phyloP scores from a whole-genome alignment of 2,888 invertebrate species.

The Pseudeuparius sepicola region DNA sequence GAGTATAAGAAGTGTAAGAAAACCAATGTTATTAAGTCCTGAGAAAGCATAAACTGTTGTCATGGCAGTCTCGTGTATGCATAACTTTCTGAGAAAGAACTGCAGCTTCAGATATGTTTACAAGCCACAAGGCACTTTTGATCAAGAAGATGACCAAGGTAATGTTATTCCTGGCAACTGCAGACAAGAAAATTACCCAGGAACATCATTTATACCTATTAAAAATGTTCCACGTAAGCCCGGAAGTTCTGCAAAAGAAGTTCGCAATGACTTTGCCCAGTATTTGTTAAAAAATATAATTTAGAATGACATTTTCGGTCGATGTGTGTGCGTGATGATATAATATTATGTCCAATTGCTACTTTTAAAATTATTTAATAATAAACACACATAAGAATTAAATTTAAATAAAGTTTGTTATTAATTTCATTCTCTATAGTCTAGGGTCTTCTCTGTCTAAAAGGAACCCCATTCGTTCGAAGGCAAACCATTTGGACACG shows the following conservation, averaged over 20 bases:
- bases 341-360: too few relatives aligned
- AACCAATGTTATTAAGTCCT: too few relatives aligned
- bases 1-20: too few relatives aligned
- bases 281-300: conserved; percentile 11
- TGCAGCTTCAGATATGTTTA: neutral
- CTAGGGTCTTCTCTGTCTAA: conserved; percentile 16
- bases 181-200: conserved; percentile 4
- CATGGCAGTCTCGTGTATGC: too few relatives aligned
- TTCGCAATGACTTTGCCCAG: conserved; percentile 11
- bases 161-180: conserved; percentile 9
- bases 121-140: neutral
- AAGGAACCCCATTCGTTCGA: conserved; percentile 10
- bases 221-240: conserved; percentile 10
- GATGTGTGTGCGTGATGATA: too few relatives aligned
- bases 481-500: conserved; percentile 19
- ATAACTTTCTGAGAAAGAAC: neutral
- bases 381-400: too few relatives aligned
- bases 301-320: conserved; percentile 10
- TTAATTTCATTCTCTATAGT: too few relatives aligned
- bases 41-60: too few relatives aligned
- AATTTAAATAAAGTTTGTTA: too few relatives aligned
- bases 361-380: too few relatives aligned
- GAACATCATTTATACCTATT: conserved; percentile 11
- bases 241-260: conserved; percentile 8
- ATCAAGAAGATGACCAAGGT: conserved; percentile 6